phyloP scores from a whole-genome alignment of 2,888 invertebrate genomes.

The Dyspetes luteomarginatus region DNA sequence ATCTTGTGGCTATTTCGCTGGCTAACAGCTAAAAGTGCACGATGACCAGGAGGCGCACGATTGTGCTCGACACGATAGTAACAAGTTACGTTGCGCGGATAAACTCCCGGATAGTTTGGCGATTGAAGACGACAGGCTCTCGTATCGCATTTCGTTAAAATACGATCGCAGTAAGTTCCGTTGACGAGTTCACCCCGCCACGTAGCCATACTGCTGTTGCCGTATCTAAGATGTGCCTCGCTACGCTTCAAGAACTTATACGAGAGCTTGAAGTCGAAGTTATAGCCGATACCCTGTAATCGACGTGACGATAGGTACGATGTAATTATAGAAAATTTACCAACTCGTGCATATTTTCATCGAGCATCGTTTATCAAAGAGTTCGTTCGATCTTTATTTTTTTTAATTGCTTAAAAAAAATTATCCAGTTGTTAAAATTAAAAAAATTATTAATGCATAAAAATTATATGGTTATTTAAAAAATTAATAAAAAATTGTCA shows the following conservation, averaged over 20 bases:
- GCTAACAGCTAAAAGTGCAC: constrained; percentile 90
- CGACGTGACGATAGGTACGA: not conserved
- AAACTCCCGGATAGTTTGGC: constrained; percentile 95
- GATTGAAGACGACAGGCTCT: constrained; percentile 90
- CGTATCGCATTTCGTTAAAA: constrained; percentile 91
- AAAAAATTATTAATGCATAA: no score
- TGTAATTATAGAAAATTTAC: constrained; percentile 1
- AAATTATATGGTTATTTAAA: no score
- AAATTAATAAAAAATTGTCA: no score
- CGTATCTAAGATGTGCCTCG: constrained; percentile 91
- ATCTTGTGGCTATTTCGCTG: constrained; percentile 92
- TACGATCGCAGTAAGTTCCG: constrained; percentile 92
- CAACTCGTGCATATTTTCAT: no score
- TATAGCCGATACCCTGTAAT: constrained; percentile 89
- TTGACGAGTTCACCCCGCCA: constrained; percentile 91
- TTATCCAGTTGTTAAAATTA: no score
- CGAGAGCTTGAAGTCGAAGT: constrained; percentile 93
- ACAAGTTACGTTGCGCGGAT: constrained; percentile 94
- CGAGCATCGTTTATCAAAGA: no score
- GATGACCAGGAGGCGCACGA: constrained; percentile 88
- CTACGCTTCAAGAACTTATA: constrained; percentile 92
- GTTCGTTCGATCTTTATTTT: no score
- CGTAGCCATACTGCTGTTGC: constrained; percentile 89
- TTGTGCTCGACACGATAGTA: constrained; percentile 89
- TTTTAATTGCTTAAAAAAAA: no score